These are phyloP conservation scores for Drosophila athabasca DNA, from an alignment of 1,140 invertebrate species.

Conservation along the genomic window DNA sequence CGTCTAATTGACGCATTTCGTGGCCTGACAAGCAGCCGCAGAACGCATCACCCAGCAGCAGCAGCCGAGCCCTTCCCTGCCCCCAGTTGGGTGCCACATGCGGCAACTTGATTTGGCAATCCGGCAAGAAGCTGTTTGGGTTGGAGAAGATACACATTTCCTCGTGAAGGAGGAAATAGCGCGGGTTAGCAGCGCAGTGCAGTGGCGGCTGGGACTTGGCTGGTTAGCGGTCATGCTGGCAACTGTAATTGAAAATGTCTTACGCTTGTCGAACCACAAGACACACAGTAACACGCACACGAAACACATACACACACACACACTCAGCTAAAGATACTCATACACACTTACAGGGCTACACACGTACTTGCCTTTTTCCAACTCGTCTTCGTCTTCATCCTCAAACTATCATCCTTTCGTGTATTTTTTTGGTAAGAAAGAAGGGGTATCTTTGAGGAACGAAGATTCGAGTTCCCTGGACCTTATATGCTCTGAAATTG, in stretches of 20 bases:
- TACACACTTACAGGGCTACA: slow-evolving; percentile 11
- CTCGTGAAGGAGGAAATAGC: not conserved
- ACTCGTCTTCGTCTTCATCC: no score
- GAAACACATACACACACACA: slow-evolving; percentile 26
- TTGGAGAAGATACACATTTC: not conserved
- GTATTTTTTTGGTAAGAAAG: slow-evolving; percentile 35
- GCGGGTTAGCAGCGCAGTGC: not conserved
- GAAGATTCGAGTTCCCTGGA: not conserved
- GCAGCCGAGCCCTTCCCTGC: no score
- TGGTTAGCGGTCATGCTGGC: slow-evolving; percentile 65
- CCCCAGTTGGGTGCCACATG: slow-evolving; percentile 31
- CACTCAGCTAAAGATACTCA: slow-evolving; percentile 9
- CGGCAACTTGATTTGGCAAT: slow-evolving; percentile 64
- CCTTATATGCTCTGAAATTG: no score
- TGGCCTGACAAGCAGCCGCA: slow-evolving; percentile 67
- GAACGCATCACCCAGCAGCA: slow-evolving; percentile 2
- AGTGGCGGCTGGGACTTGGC: slow-evolving; percentile 13
- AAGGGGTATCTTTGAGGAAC: slow-evolving; percentile 18
- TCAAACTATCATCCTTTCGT: slow-evolving; percentile 13
- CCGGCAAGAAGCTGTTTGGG: slow-evolving; percentile 13
- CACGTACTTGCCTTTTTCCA: slow-evolving; percentile 16
- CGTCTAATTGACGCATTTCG: slow-evolving; percentile 80
- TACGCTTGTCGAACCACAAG: slow-evolving; percentile 81
- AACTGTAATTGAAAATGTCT: slow-evolving; percentile 82
- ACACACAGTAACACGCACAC: slow-evolving; percentile 51